Conservation (phyloP, 2,888 invertebrate species). For the Phortica magna region DNA sequence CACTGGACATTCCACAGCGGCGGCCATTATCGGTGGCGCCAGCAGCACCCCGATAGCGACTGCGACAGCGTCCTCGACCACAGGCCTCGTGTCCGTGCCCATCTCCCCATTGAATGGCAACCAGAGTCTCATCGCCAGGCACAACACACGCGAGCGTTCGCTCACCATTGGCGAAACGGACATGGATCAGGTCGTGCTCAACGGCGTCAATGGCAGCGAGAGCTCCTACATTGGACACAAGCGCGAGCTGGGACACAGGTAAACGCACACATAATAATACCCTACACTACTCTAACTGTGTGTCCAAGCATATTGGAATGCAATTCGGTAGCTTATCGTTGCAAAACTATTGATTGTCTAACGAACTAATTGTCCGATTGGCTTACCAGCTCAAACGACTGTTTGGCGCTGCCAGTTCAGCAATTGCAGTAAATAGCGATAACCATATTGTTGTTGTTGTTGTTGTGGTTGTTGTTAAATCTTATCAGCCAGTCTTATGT, state of each 20-base stretch:
- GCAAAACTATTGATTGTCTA: neutral
- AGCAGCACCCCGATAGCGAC: conserved; percentile 39
- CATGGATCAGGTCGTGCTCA: conserved; percentile 70
- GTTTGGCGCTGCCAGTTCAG: too few relatives aligned
- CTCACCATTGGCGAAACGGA: conserved; percentile 69
- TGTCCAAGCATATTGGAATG: conserved; percentile 37
- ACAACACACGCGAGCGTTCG: conserved; percentile 51
- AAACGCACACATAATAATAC: conserved; percentile 47
- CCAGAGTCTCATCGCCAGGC: neutral
- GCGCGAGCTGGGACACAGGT: conserved; percentile 76
- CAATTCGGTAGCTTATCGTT: neutral
- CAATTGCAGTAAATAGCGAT: too few relatives aligned
- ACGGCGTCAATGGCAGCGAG: conserved; percentile 59
- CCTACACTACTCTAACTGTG: conserved; percentile 4
- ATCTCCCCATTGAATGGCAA: conserved; percentile 11
- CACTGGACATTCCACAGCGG: conserved; percentile 1
- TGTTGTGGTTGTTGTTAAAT: too few relatives aligned
- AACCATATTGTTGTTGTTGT: too few relatives aligned
- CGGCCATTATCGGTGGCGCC: conserved; percentile 15
- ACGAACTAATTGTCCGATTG: conserved; percentile 20
- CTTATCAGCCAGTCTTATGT: too few relatives aligned
- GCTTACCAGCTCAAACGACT: too few relatives aligned
- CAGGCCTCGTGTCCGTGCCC: neutral
- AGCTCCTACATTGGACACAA: conserved; percentile 70
- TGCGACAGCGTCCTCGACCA: too few relatives aligned